Evolutionary conservation across 2,797 vertebrate genomes (phyloP), one percentile per base, ranked within the genome.

Genomic region (Trachurus trachurus): DNA sequence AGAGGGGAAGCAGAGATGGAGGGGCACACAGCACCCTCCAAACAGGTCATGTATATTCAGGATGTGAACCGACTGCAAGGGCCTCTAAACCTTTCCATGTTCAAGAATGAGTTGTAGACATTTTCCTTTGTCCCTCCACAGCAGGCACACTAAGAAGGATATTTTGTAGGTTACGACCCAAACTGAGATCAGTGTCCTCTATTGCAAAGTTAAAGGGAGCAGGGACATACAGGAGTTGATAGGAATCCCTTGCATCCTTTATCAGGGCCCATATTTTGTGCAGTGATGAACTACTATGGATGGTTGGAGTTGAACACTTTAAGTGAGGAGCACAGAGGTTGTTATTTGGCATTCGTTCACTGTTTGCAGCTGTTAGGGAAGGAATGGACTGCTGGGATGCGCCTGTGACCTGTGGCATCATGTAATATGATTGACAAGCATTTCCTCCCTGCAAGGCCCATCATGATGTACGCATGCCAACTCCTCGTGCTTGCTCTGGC

Each of bases 31-130:
- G 50, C 71, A 62, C 17, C 53, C 44, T 56, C 50, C 54, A 59
- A 86, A 78, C 72, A 58, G 81, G 64, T 78, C 66, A 94, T 92
- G 85, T 93, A 87, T 92, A 93, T 94, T 92, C 87, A 91, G 68
- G 76, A 65, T 66, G 80, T 42, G 67, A 76, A 42, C 72, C 26
- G 57, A 54, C 67, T 37, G 31, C 65, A 34, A 59, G 56, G 70
- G 65, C 66, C 71, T 64, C 66, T 47, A 82, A 68, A 77, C 72
- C 65, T 76, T 75, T 88, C 77, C 89, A 91, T 94, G 93, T 79
- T 77, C 81, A 50, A 80, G 89, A 95, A 95, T 94, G 80, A 92
- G 69, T 87, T 87, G 70, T 73, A 40, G 88, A 81, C 74, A 93
- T 93, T 90, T 89, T 76, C 80, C 82, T 66, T 66, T 53, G 81